Percentiles rank a stretch among this genome's conserved stretches.
These are phyloP conservation scores for Eospalax fontanierii DNA, from an alignment of 2,797 vertebrate genomes.

Conservation along the genomic window DNA sequence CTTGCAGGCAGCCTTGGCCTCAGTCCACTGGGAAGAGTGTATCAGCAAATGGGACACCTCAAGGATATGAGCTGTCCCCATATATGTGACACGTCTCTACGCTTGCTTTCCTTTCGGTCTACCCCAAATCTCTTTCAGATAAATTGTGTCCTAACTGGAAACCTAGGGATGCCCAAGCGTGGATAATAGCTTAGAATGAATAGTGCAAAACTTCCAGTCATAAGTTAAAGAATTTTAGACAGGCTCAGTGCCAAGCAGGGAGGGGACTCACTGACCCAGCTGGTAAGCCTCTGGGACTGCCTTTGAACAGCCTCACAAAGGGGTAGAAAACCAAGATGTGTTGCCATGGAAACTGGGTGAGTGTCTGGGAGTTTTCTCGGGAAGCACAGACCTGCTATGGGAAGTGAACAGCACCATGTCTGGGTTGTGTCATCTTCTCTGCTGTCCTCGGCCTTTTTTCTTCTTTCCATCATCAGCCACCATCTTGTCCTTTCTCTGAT, in stretches of 20 bases:
- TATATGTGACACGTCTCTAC: too few relatives aligned
- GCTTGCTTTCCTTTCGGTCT: neutral
- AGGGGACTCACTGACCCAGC: neutral
- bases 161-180: neutral
- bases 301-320: neutral
- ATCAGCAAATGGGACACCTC: neutral
- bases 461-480: neutral
- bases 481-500: neutral
- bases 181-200: neutral
- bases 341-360: slow-evolving; percentile 1
- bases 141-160: neutral
- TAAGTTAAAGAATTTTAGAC: neutral
- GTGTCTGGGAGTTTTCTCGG: neutral
- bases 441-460: neutral
- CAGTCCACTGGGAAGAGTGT: neutral
- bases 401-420: neutral
- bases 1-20: neutral
- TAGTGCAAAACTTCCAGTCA: neutral
- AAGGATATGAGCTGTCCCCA: too few relatives aligned
- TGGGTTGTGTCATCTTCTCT: neutral
- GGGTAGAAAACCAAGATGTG: neutral
- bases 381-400: neutral
- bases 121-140: neutral
- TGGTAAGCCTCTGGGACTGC: neutral
- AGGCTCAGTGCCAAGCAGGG: neutral